A percentile compares a stretch with the other conserved stretches of the same genome.
These are phyloP conservation scores for Stomorhina lunata DNA, from an alignment of 2,888 invertebrate species.

Conservation along the genomic window DNA sequence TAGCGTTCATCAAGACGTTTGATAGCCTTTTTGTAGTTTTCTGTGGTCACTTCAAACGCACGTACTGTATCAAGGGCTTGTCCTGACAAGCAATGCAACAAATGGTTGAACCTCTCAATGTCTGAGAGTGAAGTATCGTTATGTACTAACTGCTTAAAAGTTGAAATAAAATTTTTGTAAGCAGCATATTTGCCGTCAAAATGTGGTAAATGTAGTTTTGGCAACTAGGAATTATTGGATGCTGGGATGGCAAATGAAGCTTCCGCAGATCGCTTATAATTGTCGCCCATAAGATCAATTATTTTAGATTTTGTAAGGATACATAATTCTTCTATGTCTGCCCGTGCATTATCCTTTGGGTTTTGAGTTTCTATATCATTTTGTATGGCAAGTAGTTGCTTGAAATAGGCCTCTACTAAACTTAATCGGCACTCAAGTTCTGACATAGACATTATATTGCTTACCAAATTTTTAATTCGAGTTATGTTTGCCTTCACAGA, in stretches of 20 bases:
- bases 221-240: neutral
- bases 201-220: slow-evolving; percentile 21
- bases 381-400: slow-evolving; percentile 4
- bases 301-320: slow-evolving; percentile 1
- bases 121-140: slow-evolving; percentile 1
- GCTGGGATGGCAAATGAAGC: slow-evolving; percentile 4
- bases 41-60: slow-evolving; percentile 19
- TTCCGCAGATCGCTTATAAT: neutral
- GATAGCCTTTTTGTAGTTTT: slow-evolving; percentile 40
- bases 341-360: neutral
- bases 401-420: slow-evolving; percentile 18
- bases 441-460: neutral
- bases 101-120: slow-evolving; percentile 40
- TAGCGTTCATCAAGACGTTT: slow-evolving; percentile 28
- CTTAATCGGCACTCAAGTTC: slow-evolving; percentile 5
- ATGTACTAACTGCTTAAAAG: slow-evolving; percentile 26
- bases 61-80: slow-evolving; percentile 44
- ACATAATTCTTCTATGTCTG: slow-evolving; percentile 14
- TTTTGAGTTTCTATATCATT: neutral
- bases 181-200: slow-evolving; percentile 30
- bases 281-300: neutral
- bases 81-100: slow-evolving; percentile 30
- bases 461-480: slow-evolving; percentile 8
- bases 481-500: too few relatives aligned
- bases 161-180: slow-evolving; percentile 30